A percentile compares a stretch with the other conserved stretches of the same genome.
These are phyloP conservation scores for Ondatra zibethicus DNA, from an alignment of 2,113 vertebrate species.

Conservation along the genomic window DNA sequence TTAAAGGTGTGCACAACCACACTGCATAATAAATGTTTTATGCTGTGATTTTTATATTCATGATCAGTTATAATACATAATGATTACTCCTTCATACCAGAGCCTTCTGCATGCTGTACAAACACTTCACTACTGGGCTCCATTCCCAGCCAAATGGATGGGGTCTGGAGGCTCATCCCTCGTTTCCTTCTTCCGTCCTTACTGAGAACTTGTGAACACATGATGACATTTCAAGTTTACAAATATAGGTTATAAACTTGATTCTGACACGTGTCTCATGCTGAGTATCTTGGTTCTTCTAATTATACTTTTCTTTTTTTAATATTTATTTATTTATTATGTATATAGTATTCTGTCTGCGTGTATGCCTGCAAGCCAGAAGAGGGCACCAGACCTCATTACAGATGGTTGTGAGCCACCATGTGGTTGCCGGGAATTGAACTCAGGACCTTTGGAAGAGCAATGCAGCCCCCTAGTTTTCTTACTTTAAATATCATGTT, in stretches of 20 bases:
- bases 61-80: neutral
- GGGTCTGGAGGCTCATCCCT: neutral
- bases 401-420: too few relatives aligned
- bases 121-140: neutral
- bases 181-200: neutral
- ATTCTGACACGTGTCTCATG: neutral
- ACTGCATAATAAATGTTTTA: neutral
- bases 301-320: neutral
- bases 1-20: neutral
- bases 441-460: too few relatives aligned
- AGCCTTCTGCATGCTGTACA: neutral
- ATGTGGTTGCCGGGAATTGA: too few relatives aligned
- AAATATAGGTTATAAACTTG: neutral
- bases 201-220: neutral
- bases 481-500: neutral
- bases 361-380: too few relatives aligned
- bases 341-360: too few relatives aligned
- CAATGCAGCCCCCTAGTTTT: too few relatives aligned
- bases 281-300: constrained; percentile 44
- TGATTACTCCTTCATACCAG: neutral
- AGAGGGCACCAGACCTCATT: too few relatives aligned
- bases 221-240: constrained; percentile 13
- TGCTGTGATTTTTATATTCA: neutral
- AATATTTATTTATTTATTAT: too few relatives aligned
- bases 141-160: too few relatives aligned